phyloP scores from a whole-genome alignment of 2,113 vertebrate species.

The Sorex fumeus region DNA sequence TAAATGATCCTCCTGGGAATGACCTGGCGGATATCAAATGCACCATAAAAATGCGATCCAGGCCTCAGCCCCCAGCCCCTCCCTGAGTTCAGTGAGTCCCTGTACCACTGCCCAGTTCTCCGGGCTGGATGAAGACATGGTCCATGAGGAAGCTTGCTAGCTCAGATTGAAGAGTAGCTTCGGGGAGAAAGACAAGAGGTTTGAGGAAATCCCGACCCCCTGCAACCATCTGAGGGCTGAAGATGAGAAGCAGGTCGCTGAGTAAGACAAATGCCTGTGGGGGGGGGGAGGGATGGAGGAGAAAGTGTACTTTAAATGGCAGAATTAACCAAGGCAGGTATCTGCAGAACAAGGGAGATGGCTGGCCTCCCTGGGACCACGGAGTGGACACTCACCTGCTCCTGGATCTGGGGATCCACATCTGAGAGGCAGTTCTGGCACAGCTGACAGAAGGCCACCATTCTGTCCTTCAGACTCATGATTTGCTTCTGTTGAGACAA shows the following conservation, averaged over 20 bases:
- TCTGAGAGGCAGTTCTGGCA: conserved; percentile 92
- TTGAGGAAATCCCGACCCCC: conserved; percentile 83
- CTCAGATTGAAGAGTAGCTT: conserved; percentile 90
- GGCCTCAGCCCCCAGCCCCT: conserved; percentile 9
- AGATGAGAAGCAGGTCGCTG: conserved; percentile 93
- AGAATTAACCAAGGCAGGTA: not conserved
- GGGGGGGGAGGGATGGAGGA: too few species aligned
- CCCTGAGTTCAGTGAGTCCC: not conserved
- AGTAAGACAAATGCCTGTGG: conserved; percentile 92
- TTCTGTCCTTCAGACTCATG: conserved; percentile 85
- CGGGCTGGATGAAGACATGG: conserved; percentile 90
- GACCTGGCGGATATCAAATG: conserved; percentile 34
- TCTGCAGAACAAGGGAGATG: not conserved
- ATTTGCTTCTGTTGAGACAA: conserved; percentile 87
- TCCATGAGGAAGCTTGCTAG: conserved; percentile 94
- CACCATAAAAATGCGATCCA: conserved; percentile 29
- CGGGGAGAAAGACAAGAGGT: conserved; percentile 85
- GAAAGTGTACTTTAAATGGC: not conserved
- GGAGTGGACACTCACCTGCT: conserved; percentile 87
- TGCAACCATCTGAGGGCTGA: conserved; percentile 83
- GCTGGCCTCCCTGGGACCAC: too few species aligned
- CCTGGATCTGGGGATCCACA: conserved; percentile 87
- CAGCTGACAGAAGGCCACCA: conserved; percentile 87
- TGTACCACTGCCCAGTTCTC: conserved; percentile 76
- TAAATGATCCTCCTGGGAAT: conserved; percentile 78